phyloP scores from a whole-genome alignment of 2,113 vertebrate genomes.

The Collichthys lucidus region DNA sequence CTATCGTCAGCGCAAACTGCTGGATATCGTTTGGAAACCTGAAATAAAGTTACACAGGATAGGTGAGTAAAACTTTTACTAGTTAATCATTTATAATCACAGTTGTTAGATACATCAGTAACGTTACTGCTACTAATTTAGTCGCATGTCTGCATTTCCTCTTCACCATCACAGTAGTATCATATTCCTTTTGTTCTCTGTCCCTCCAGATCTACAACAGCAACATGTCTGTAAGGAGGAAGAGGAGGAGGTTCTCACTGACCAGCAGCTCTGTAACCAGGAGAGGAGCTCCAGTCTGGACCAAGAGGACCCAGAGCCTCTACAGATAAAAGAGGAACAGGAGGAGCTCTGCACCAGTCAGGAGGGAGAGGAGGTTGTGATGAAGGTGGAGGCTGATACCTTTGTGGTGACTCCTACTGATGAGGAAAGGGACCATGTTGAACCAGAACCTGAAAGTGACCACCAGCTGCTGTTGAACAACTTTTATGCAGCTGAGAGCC shows the following conservation, averaged over 20 bases:
- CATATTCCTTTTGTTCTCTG: no score
- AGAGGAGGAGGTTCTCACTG: no score
- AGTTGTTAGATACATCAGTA: not conserved
- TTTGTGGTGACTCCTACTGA: no score
- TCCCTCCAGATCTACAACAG: constrained; percentile 8
- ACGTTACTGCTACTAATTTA: not conserved
- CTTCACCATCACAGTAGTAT: not conserved
- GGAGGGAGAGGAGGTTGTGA: no score
- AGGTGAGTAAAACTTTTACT: not conserved
- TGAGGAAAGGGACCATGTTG: not conserved
- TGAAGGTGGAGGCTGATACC: no score
- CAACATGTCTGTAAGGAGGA: not conserved
- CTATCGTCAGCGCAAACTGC: no score
- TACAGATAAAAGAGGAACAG: no score
- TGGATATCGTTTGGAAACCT: not conserved
- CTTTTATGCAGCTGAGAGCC: not conserved
- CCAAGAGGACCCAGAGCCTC: no score
- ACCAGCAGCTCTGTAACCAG: no score
- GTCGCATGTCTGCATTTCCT: not conserved
- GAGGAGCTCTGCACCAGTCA: no score
- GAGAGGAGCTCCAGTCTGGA: no score
- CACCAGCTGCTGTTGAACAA: not conserved
- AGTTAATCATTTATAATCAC: no score
- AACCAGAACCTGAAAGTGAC: not conserved
- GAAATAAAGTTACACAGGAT: not conserved